A percentile compares a stretch with the other conserved stretches of the same genome.
Evolutionary conservation across 2,888 invertebrate genomes (phyloP).

Genomic region (Epirrhoe tristata): DNA sequence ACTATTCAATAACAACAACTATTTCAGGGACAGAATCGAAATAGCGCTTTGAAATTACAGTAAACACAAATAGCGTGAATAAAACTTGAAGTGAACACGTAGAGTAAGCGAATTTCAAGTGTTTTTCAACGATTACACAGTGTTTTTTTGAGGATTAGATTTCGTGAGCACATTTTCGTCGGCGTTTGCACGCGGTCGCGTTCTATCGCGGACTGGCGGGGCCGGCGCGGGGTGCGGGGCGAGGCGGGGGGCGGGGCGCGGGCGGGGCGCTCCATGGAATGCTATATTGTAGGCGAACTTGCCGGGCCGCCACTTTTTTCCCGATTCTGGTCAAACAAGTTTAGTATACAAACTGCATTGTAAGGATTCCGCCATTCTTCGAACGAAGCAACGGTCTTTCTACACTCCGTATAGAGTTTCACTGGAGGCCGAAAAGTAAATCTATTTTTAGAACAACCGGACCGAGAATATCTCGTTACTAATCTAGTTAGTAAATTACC

Average conservation of each 20-base stretch:
- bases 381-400: constrained; percentile 76
- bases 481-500: background rate
- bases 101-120: constrained; percentile 33
- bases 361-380: constrained; percentile 84
- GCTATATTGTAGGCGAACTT: constrained; percentile 85
- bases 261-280: constrained; percentile 75
- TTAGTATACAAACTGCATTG: constrained; percentile 85
- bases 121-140: constrained; percentile 48
- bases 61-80: constrained; percentile 29
- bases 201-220: constrained; percentile 71
- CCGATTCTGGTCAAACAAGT: constrained; percentile 85
- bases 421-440: constrained; percentile 38
- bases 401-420: constrained; percentile 71
- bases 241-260: constrained; percentile 70
- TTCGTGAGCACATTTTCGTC: constrained; percentile 56
- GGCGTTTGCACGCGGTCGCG: constrained; percentile 69
- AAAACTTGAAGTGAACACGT: constrained; percentile 41
- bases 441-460: background rate
- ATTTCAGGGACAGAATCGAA: background rate
- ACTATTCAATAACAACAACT: constrained; percentile 51
- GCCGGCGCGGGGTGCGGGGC: constrained; percentile 51
- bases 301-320: constrained; percentile 79
- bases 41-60: background rate
- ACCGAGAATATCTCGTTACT: background rate
- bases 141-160: constrained; percentile 61